Conservation (phyloP, 2,888 invertebrate species). For the Nomada ruficornis region DNA sequence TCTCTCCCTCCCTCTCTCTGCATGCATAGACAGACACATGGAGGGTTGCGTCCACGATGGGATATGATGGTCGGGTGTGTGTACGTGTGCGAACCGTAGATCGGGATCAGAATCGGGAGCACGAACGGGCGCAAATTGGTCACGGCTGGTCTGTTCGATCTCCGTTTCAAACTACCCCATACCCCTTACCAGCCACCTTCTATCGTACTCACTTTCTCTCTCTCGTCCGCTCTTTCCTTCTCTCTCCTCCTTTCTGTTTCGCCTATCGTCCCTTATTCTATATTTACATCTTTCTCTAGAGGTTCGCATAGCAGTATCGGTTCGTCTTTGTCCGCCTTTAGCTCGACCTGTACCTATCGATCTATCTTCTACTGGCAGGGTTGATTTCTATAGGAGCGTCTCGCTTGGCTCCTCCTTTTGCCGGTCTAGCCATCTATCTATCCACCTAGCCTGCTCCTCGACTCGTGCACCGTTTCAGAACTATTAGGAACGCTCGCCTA, state of each 20-base stretch:
- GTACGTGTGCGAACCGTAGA: conserved; percentile 53
- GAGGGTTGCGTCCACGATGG: background rate
- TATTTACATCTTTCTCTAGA: conserved; percentile 48
- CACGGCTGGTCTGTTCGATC: conserved; percentile 82
- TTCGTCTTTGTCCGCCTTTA: conserved; percentile 7
- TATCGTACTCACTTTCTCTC: background rate
- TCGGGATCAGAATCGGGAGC: conserved; percentile 73
- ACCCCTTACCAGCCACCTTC: conserved; percentile 24
- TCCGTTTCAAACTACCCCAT: conserved; percentile 62
- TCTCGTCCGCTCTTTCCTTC: background rate
- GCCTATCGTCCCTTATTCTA: conserved; percentile 57
- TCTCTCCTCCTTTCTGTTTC: conserved; percentile 25
- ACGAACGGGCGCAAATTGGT: conserved; percentile 83
- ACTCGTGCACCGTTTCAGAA: conserved; percentile 78
- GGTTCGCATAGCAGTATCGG: background rate
- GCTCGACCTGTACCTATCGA: conserved; percentile 18
- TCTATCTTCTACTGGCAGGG: conserved; percentile 32
- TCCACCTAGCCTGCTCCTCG: conserved; percentile 67
- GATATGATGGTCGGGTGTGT: background rate
- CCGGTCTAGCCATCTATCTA: conserved; percentile 58
- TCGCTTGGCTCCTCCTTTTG: conserved; percentile 31
- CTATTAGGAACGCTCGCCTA: conserved; percentile 79
- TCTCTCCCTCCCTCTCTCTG: background rate
- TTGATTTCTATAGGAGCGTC: background rate
- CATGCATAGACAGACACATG: background rate